Percentiles rank a stretch among this genome's conserved stretches.
Evolutionary conservation across 2,113 vertebrate species (phyloP).

Genomic region (Atractosteus spatula): DNA sequence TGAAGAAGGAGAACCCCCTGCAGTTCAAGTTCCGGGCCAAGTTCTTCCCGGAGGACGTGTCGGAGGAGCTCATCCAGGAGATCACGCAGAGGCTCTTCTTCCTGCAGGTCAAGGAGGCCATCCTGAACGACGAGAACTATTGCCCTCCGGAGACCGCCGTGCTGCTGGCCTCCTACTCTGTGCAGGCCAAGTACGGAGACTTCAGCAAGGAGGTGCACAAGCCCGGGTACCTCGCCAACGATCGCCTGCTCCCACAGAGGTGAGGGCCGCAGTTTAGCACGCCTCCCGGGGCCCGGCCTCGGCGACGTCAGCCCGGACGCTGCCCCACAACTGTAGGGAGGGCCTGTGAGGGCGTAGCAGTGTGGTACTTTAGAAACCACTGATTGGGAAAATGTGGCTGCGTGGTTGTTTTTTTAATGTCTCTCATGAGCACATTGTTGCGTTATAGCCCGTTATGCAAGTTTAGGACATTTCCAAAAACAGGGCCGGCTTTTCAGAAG

Average conservation of each 20-base stretch:
- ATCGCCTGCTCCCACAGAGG: slow-evolving; percentile 93
- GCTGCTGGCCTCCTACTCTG: slow-evolving; percentile 89
- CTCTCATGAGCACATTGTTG: no score
- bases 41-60: slow-evolving; percentile 97
- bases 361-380: no score
- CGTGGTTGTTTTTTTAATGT: no score
- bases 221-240: slow-evolving; percentile 86
- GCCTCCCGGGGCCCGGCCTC: no score
- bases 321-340: no score
- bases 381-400: no score
- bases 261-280: slow-evolving; percentile 48
- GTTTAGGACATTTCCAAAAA: no score
- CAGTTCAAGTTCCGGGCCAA: slow-evolving; percentile 96
- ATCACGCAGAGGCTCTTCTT: slow-evolving; percentile 97
- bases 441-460: no score
- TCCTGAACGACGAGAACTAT: slow-evolving; percentile 96
- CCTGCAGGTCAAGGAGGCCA: slow-evolving; percentile 96
- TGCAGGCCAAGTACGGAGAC: slow-evolving; percentile 93
- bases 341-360: no score
- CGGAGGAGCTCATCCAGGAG: slow-evolving; percentile 96
- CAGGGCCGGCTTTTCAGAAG: no score
- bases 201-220: slow-evolving; percentile 89
- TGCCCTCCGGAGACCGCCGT: slow-evolving; percentile 97
- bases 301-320: no score
- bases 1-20: slow-evolving; percentile 94